These are phyloP conservation scores for Lycaon pictus DNA, from an alignment of 2,113 vertebrate species.

Conservation along the genomic window DNA sequence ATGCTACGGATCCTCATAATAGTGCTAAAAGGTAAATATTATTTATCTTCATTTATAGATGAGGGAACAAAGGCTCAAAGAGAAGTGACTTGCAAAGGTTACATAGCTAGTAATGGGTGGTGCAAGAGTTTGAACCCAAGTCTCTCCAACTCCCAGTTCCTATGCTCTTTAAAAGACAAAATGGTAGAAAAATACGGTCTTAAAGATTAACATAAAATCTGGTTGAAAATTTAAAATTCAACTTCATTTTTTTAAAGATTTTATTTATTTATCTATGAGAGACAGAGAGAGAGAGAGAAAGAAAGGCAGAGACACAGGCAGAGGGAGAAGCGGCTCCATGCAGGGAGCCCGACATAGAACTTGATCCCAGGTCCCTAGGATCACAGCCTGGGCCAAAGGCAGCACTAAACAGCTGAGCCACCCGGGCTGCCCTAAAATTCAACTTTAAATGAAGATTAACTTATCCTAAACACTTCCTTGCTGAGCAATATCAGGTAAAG, in stretches of 20 bases:
- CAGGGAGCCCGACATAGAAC: no score
- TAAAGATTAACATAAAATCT: slow-evolving; percentile 24
- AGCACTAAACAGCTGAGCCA: no score
- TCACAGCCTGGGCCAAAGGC: no score
- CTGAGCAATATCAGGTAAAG: neutral
- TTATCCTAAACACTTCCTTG: slow-evolving; percentile 37
- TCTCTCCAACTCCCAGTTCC: neutral
- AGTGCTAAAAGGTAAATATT: neutral
- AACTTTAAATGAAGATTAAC: slow-evolving; percentile 18
- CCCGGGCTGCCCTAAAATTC: neutral
- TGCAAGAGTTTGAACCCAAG: neutral
- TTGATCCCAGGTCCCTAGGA: no score
- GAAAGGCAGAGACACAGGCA: no score
- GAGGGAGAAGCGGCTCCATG: no score
- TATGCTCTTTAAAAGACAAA: slow-evolving; percentile 55
- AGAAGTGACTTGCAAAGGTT: neutral
- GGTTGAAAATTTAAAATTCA: slow-evolving; percentile 27
- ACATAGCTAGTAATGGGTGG: neutral
- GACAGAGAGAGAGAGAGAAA: no score
- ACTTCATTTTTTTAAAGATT: neutral
- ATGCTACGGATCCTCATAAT: slow-evolving; percentile 24
- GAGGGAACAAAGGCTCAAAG: neutral
- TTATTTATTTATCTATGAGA: no score
- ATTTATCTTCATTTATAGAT: neutral
- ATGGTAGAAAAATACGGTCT: neutral